These are phyloP conservation scores for Malaclemys terrapin DNA, from an alignment of 2,113 vertebrate genomes.

Conservation along the genomic window DNA sequence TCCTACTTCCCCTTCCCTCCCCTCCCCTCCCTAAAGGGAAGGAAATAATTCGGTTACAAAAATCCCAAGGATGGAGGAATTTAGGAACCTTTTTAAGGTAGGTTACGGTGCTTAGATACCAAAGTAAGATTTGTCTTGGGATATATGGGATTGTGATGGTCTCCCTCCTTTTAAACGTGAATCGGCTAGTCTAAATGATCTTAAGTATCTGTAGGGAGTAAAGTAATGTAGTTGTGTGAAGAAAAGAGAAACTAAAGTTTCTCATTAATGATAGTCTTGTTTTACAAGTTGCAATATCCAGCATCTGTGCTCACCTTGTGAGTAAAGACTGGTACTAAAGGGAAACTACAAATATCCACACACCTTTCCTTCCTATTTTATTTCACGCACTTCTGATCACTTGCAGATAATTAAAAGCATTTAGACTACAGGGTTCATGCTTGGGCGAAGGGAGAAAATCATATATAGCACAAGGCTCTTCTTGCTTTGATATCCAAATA, in stretches of 20 bases:
- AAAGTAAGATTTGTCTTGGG: slow-evolving; percentile 1
- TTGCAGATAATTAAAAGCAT: background rate
- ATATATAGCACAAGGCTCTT: background rate
- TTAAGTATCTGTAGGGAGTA: background rate
- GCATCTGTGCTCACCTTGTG: background rate
- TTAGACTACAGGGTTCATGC: background rate
- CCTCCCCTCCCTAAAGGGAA: background rate
- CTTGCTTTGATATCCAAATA: too few species aligned
- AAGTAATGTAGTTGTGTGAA: background rate
- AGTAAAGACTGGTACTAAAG: background rate
- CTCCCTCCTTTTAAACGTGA: background rate
- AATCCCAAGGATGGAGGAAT: background rate
- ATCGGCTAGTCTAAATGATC: background rate
- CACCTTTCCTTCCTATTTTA: background rate
- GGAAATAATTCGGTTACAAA: background rate
- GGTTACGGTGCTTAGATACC: background rate
- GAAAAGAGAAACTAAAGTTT: background rate
- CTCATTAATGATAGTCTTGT: fast-evolving
- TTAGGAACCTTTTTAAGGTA: background rate
- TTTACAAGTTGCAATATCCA: fast-evolving
- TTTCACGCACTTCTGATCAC: background rate
- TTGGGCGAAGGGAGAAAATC: slow-evolving; percentile 30
- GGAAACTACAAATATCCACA: background rate
- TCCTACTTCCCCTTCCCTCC: background rate
- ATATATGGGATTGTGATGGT: background rate